Conservation (phyloP, 2,888 invertebrate genomes). For the Ditylenchus weischeri region DNA sequence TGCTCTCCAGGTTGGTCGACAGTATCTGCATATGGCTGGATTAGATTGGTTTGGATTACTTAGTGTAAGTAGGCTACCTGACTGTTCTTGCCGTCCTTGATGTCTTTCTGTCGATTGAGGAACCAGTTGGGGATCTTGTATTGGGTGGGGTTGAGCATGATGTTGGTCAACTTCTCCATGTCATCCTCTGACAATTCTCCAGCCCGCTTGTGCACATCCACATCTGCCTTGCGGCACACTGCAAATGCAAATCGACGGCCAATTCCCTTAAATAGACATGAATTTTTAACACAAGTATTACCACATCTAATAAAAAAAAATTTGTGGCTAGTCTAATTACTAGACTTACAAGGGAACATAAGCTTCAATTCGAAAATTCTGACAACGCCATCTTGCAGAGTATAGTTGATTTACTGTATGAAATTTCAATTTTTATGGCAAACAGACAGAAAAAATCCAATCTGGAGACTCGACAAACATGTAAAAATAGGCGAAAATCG, state of each 20-base stretch:
- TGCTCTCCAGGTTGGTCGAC: constrained; percentile 84
- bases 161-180: constrained; percentile 96
- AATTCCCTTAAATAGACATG: constrained; percentile 70
- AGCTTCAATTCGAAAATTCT: too few species aligned
- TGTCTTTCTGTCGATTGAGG: constrained; percentile 97
- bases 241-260: constrained; percentile 95
- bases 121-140: constrained; percentile 99
- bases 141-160: constrained; percentile 94
- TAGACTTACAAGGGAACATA: too few species aligned
- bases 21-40: constrained; percentile 70
- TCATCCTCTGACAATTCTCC: constrained; percentile 79
- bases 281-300: too few species aligned
- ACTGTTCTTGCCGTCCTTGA: constrained; percentile 95
- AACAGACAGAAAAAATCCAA: too few species aligned
- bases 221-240: constrained; percentile 95
- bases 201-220: constrained; percentile 93
- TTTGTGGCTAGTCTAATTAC: too few species aligned
- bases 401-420: too few species aligned
- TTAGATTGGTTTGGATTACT: background rate
- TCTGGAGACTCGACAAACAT: too few species aligned
- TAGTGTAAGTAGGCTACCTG: constrained; percentile 64
- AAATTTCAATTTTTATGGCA: too few species aligned
- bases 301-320: too few species aligned
- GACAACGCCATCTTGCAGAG: too few species aligned
- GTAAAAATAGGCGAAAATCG: too few species aligned